Percentiles rank a stretch among this genome's conserved stretches.
Conservation (phyloP, 1,140 invertebrate genomes). For the Diorhabda sublineata region DNA sequence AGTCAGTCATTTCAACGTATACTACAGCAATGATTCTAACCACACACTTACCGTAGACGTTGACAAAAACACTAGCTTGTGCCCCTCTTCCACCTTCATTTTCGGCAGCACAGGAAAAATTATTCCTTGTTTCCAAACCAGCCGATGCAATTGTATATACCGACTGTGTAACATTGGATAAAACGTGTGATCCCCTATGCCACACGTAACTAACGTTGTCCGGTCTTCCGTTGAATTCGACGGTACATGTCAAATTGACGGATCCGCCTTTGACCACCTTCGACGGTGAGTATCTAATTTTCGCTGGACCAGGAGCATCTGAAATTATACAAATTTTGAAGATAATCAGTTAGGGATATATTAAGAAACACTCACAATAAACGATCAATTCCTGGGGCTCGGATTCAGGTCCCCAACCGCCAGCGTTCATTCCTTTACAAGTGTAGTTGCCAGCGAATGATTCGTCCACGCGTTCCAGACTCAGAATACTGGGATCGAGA, state of each 20-base stretch:
- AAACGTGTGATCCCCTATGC: conserved; percentile 67
- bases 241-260: conserved; percentile 74
- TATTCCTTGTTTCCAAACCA: conserved; percentile 74
- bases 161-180: conserved; percentile 67
- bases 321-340: conserved; percentile 9
- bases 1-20: too few relatives aligned
- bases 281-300: conserved; percentile 53
- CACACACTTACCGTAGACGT: conserved; percentile 66
- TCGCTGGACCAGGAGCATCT: conserved; percentile 40
- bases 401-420: conserved; percentile 78
- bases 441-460: conserved; percentile 90
- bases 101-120: conserved; percentile 80
- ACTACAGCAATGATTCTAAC: too few relatives aligned
- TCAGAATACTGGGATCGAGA: conserved; percentile 77
- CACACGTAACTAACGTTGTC: conserved; percentile 70
- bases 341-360: too few relatives aligned
- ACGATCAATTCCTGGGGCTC: conserved; percentile 68
- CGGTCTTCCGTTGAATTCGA: conserved; percentile 75
- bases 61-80: conserved; percentile 65
- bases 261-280: conserved; percentile 74
- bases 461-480: conserved; percentile 74
- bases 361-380: conserved; percentile 60
- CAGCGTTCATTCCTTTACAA: conserved; percentile 79
- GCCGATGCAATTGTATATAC: conserved; percentile 76
- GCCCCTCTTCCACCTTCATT: conserved; percentile 78